These are phyloP conservation scores for Drosophila bocki DNA, from an alignment of 1,140 invertebrate genomes.

Conservation along the genomic window DNA sequence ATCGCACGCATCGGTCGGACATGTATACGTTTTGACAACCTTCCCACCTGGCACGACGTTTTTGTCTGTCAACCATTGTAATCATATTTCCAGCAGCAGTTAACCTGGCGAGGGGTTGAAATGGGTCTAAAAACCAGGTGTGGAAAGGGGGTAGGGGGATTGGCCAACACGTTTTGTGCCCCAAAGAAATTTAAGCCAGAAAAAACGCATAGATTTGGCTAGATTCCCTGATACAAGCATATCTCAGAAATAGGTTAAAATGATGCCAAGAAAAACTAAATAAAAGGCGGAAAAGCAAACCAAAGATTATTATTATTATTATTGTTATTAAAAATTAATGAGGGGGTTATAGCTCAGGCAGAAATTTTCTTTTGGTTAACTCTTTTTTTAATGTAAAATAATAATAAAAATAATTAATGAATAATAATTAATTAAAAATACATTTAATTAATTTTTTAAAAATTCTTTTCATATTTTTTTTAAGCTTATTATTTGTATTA, in stretches of 20 bases:
- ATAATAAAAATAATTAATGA: too few species aligned
- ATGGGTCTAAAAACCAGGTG: conserved; percentile 23
- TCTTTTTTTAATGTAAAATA: too few species aligned
- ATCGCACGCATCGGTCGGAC: conserved; percentile 44
- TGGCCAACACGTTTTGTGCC: conserved; percentile 25
- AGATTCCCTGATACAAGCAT: not conserved
- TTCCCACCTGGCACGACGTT: conserved; percentile 60
- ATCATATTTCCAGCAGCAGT: conserved; percentile 65
- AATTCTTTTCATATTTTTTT: too few species aligned
- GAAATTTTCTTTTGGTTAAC: too few species aligned
- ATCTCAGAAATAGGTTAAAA: not conserved
- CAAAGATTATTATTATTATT: too few species aligned
- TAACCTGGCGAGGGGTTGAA: conserved; percentile 19
- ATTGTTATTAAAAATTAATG: too few species aligned
- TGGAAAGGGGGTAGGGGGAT: conserved; percentile 25
- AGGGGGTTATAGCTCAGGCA: too few species aligned
- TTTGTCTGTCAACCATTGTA: conserved; percentile 70
- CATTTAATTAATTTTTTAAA: too few species aligned
- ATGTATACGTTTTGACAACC: conserved; percentile 55
- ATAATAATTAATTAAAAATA: too few species aligned
- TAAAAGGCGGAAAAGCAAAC: too few species aligned
- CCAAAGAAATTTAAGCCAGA: conserved; percentile 21
- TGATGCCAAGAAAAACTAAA: not conserved
- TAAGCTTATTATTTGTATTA: too few species aligned
- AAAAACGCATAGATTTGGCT: not conserved